Base-by-base conservation (phyloP, 1,140 invertebrate genomes). In the Trichomalopsis sarcophagae region DNA sequence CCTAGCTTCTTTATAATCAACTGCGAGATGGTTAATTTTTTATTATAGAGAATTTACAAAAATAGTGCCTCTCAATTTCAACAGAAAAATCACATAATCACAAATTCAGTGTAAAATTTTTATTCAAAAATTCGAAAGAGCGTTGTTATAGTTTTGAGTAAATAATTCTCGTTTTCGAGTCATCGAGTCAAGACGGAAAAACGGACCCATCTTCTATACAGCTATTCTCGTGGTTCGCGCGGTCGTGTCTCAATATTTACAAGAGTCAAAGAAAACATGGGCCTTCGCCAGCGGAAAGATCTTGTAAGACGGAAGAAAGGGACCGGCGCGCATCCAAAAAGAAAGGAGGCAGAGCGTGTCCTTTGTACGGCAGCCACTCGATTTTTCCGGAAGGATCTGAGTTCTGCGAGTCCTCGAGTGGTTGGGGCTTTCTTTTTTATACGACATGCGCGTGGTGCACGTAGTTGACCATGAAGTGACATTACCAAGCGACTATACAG, bases 191-290 rank as follows among this genome's bases (percentile, higher is more conserved):
- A 71, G 68, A 33, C 13, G 68, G 23, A 71, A 30, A 71, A 74
- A 33, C 17, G 23, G 50, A 33, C 36, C 5, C 66, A 55, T 44
- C 66, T 82, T 78, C 40, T 21, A 83, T 74, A 68, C 36, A 76
- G 9, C 27, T 55, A 50, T 78, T 78, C 82, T 66, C 17, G 40
- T 44, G 40, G 40, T 44, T 62, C 17, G 55, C 27, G 36, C 33
- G 21, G n/a, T 69, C 17, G 87, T 91, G 89, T 91, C 89, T 89
- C 87, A 92, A 92, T 92, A 91, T 92, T 92, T 90, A 91, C 90
- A 85, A 85, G 78, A 55, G 75, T 27, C 62, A 40, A 23, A 47
- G 75, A 76, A 76, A 40, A 77, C 50, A 77, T 27, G 14, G 82
- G 33, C 62, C n/a, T 69, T 27, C 14, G 30, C 71, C 27, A 10